Evolutionary conservation across 2,888 invertebrate species (phyloP), one percentile per base, ranked within the genome.

Genomic region (Dasysyrphus tricinctus): DNA sequence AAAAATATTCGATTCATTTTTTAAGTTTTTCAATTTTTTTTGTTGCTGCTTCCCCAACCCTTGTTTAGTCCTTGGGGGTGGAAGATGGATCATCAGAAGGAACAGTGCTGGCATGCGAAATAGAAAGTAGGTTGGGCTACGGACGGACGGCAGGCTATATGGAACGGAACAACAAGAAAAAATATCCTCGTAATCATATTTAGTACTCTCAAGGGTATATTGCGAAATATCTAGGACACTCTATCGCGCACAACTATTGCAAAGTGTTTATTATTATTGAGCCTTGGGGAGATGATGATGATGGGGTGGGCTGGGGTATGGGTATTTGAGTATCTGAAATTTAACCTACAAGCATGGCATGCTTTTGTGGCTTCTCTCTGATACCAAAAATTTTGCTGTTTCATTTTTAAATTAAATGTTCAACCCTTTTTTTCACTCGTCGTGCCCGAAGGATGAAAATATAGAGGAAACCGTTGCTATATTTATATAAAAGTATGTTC

Each of bases 181-280:
- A n/a, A 76, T 34, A 75, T 72, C 37, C 49, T 72, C 80, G 80
- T 85, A 85, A 85, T 85, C 85, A 85, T 85, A 85, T 85, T 80
- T 61, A 32, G 73, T 77, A 63, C 73, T 85, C 85, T 70, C 85
- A 63, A 77, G 77, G 85, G 85, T 81, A 63, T 77, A 77, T 85
- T 81, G 81, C 85, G 81, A 81, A 81, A 77, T 81, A 85, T 81
- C 74, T 77, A 85, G 85, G 81, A 85, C 81, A 85, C 85, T 54
- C 57, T 77, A 81, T 73, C 77, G 76, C 80, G 80, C 73, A 81
- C 74, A 85, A 81, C 81, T 85, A 85, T 81, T 81, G 81, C 77
- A 80, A 85, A 85, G 85, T 85, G 85, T 85, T 85, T 85, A 81
- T 81, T 81, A 85, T 85, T 85, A 85, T 85, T 77, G 81, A 77